Evolutionary conservation across 2,797 vertebrate genomes (phyloP), one percentile per base, ranked within the genome.

Genomic region (Gambelia wislizenii): DNA sequence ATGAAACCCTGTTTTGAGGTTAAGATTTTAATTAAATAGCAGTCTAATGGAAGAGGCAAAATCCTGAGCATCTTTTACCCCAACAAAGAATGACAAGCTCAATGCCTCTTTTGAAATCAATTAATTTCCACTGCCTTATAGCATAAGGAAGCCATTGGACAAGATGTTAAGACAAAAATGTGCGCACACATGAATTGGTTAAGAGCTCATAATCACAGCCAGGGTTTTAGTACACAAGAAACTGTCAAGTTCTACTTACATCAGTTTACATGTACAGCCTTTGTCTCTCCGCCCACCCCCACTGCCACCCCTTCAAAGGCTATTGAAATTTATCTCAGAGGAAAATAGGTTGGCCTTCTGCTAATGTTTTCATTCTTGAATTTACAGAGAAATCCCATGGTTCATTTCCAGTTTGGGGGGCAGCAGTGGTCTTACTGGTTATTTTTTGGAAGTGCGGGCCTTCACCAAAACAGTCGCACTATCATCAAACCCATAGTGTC

Each of bases 21-120:
- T 25, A 0, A 61, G 84, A 33, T 93, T 92, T 94, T 92, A 94
- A 94, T 94, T 94, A 94, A 89, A 94, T 70, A 88, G 81, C 84
- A 77, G 78, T 36, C 84, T 91, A 77, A 94, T 36, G 90, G 79
- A 93, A 86, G 0, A 80, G 36, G 83, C 25, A 67, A 67, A 89
- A 84, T 92, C 80, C 84, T 88, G 91, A 92, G 89, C 86, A 14
- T 88, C 47, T 90, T 67, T 90, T 87, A n/a, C 90, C 84, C 81
- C 88, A 90, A 86, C 4, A 10, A 91, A 61, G 56, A 93, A 39
- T 56, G 84, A 93, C 86, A 95, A 91, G 72, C 78, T 89, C 69
- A 3, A 6, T 54, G 79, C 88, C 89, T 81, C 87, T 91, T 91
- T 92, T 83, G 90, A 92, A 93, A 89, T 85, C 52, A 93, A 88